Base-by-base conservation (phyloP, 2,888 invertebrate species). In the Strigamia crassipes region DNA sequence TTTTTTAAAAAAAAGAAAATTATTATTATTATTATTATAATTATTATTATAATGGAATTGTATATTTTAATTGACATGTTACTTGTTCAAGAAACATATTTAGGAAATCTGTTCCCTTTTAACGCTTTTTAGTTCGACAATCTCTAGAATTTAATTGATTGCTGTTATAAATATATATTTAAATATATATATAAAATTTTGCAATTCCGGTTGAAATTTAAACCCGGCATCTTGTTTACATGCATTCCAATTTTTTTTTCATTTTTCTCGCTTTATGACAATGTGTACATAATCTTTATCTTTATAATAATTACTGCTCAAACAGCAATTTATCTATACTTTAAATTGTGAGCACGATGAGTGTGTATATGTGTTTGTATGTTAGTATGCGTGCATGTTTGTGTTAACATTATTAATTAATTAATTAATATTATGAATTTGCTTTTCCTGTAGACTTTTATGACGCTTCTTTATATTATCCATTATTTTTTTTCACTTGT, bases 61-160 rank as follows among this genome's bases (percentile, higher is more conserved):
- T 66, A 66, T 66, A 21, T 66, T 66, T 66, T 46, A 66, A 66
- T 66, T 38, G 38, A 51, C 51, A 13, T 51, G 51, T 51, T 51
- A 51, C 18, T 18, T 51, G n/a, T 51, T 51, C 6, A 51, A 51
- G 51, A 51, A 51, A 51, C 15, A 51, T 18, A 51, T 51, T 66
- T 66, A 66, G 61, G 61, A 66, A 66, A 66, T n/a, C 15, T 66
- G 1, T 66, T 66, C 61, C 61, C 61, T 66, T 66, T 66, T 66
- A 66, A 18, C 9, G 18, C 23, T 66, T 66, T 66, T 5, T 66
- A 12, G 21, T 12, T 66, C 8, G 23, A 66, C 6, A 66, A 66
- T 23, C 21, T 66, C 18, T 66, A 66, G 23, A 66, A 21, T 21
- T 66, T 66, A 21, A 66, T 23, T 66, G 61, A 23, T 66, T 21